These are phyloP conservation scores for Psilopogon haemacephalus DNA, from an alignment of 2,113 vertebrate species.

Conservation along the genomic window DNA sequence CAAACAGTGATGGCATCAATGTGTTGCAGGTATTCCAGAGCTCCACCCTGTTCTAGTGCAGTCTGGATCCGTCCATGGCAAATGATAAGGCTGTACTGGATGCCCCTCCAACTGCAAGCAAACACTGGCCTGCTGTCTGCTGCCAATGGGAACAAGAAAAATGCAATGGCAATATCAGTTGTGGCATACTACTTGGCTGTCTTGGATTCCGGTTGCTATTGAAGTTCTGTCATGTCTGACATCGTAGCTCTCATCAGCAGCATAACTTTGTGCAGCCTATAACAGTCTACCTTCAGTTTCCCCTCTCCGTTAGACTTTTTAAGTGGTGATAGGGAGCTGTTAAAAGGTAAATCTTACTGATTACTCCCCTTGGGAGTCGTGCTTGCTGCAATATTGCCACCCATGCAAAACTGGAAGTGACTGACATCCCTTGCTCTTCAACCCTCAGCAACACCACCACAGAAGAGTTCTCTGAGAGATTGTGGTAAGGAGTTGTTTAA, in stretches of 20 bases:
- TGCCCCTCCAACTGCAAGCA: too few species aligned
- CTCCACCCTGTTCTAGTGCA: too few species aligned
- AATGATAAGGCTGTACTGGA: too few species aligned
- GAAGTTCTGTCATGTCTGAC: not conserved
- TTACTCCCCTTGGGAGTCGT: not conserved
- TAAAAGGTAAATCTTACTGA: not conserved
- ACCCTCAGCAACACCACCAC: not conserved
- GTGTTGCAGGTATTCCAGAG: too few species aligned
- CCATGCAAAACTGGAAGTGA: too few species aligned
- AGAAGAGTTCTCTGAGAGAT: not conserved
- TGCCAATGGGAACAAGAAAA: not conserved
- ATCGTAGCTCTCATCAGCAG: not conserved
- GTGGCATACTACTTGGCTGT: not conserved
- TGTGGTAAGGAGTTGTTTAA: not conserved
- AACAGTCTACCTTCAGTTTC: not conserved
- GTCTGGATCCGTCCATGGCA: too few species aligned
- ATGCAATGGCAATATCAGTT: not conserved
- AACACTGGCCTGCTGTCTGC: too few species aligned
- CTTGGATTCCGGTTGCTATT: not conserved
- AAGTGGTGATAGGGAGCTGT: not conserved
- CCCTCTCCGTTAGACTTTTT: not conserved
- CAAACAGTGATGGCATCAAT: too few species aligned
- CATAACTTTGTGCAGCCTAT: not conserved
- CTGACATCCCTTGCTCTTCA: not conserved
- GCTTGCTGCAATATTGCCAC: too few species aligned